phyloP scores from a whole-genome alignment of 2,888 invertebrate species.

The Perizoma flavofasciatum region DNA sequence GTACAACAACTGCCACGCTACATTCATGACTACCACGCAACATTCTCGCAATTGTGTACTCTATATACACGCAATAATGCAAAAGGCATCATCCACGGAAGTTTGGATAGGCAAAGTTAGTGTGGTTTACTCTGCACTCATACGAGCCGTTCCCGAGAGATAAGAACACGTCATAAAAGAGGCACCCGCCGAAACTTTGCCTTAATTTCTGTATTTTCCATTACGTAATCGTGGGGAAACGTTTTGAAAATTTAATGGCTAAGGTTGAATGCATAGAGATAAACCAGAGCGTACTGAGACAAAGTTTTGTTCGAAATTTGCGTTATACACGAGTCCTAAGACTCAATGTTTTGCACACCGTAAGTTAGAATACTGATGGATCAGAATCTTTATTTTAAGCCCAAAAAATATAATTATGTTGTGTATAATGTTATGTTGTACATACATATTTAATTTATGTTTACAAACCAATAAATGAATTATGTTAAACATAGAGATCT shows the following conservation, averaged over 20 bases:
- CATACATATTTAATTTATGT: no score
- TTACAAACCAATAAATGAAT: no score
- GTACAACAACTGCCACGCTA: conserved; percentile 57
- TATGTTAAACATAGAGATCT: no score
- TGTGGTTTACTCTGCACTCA: conserved; percentile 50
- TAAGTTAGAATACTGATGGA: no score
- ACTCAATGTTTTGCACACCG: neutral
- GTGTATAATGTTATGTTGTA: no score
- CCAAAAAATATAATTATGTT: no score
- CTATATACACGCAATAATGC: conserved; percentile 50
- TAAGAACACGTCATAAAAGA: conserved; percentile 80
- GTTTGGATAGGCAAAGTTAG: conserved; percentile 47
- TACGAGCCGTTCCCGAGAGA: conserved; percentile 65
- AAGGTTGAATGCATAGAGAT: conserved; percentile 47
- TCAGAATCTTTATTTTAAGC: no score
- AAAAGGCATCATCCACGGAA: conserved; percentile 37
- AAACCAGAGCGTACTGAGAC: conserved; percentile 32
- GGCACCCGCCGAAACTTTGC: conserved; percentile 72
- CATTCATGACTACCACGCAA: conserved; percentile 37
- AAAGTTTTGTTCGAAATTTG: conserved; percentile 8
- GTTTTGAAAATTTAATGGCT: conserved; percentile 55
- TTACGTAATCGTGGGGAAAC: conserved; percentile 58
- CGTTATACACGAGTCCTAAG: conserved; percentile 2
- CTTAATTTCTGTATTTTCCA: conserved; percentile 71
- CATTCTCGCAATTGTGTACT: conserved; percentile 43